Percentiles rank a stretch among this genome's conserved stretches.
Evolutionary conservation across 2,797 vertebrate species (phyloP).

Genomic region (Chromobotia macracanthus): DNA sequence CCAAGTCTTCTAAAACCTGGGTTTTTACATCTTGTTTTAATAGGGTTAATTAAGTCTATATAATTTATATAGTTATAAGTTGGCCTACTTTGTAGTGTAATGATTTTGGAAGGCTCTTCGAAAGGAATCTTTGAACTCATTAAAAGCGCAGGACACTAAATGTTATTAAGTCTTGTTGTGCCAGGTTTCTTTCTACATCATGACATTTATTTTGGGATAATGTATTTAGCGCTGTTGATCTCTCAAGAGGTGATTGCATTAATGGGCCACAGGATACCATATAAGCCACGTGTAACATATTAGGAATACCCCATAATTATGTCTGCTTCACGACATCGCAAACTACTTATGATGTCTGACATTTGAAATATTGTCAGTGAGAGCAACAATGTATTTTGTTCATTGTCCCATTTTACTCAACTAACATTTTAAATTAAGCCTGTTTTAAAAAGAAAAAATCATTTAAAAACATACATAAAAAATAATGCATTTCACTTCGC

Average conservation of each 20-base stretch:
- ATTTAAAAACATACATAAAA: too few relatives aligned
- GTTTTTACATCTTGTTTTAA: background rate
- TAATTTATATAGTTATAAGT: conserved; percentile 30
- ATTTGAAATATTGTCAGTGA: conserved; percentile 14
- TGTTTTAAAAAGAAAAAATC: too few relatives aligned
- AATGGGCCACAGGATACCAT: conserved; percentile 50
- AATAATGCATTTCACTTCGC: too few relatives aligned
- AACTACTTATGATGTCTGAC: conserved; percentile 80
- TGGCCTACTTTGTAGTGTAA: background rate
- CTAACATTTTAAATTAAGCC: too few relatives aligned
- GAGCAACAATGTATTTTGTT: background rate
- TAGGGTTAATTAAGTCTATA: conserved; percentile 12
- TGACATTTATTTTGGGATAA: conserved; percentile 60
- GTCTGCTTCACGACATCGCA: conserved; percentile 76
- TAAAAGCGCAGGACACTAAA: conserved; percentile 43
- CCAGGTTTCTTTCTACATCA: conserved; percentile 51
- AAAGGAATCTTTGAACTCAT: conserved; percentile 20
- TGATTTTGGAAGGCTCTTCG: conserved; percentile 3
- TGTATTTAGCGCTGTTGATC: conserved; percentile 64
- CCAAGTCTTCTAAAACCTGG: background rate
- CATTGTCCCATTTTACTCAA: too few relatives aligned
- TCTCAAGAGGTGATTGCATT: conserved; percentile 62
- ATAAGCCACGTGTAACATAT: conserved; percentile 55
- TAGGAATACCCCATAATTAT: conserved; percentile 66
- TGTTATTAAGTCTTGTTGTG: conserved; percentile 59